Evolutionary conservation across 2,888 invertebrate species (phyloP).

Genomic region (Cloeon dipterum): DNA sequence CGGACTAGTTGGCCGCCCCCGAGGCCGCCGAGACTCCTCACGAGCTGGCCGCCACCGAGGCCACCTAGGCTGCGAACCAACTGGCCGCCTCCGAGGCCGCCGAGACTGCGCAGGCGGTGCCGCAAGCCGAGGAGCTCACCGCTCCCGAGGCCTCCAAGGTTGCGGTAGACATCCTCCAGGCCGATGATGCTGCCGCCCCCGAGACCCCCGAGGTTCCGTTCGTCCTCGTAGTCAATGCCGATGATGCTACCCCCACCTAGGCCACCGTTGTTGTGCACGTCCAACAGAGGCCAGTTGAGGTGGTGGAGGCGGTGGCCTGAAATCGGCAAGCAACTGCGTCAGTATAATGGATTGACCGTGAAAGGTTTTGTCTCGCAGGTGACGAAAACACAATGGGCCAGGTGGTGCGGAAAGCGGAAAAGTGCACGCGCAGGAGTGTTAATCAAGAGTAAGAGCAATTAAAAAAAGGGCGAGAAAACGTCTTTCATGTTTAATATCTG

Average conservation of each 20-base stretch:
- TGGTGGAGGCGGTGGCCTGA: too few relatives aligned
- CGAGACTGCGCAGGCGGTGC: neutral
- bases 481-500: too few relatives aligned
- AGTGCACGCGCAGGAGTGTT: too few relatives aligned
- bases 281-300: too few relatives aligned
- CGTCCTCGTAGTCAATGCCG: neutral
- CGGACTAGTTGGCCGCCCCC: neutral
- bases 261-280: too few relatives aligned
- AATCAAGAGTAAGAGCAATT: too few relatives aligned
- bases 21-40: neutral
- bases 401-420: too few relatives aligned
- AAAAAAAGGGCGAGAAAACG: too few relatives aligned
- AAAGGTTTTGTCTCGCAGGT: too few relatives aligned
- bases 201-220: neutral
- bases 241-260: neutral
- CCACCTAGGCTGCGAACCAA: constrained; percentile 12
- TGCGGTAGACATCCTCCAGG: neutral
- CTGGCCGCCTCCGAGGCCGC: constrained; percentile 12
- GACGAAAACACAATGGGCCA: too few relatives aligned
- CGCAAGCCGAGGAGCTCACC: neutral
- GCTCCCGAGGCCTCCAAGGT: neutral
- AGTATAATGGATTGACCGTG: too few relatives aligned
- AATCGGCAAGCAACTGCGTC: too few relatives aligned
- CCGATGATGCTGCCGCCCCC: neutral
- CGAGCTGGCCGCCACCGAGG: constrained; percentile 7